Evolutionary conservation across 2,113 vertebrate species (phyloP).

Genomic region (Naja naja): DNA sequence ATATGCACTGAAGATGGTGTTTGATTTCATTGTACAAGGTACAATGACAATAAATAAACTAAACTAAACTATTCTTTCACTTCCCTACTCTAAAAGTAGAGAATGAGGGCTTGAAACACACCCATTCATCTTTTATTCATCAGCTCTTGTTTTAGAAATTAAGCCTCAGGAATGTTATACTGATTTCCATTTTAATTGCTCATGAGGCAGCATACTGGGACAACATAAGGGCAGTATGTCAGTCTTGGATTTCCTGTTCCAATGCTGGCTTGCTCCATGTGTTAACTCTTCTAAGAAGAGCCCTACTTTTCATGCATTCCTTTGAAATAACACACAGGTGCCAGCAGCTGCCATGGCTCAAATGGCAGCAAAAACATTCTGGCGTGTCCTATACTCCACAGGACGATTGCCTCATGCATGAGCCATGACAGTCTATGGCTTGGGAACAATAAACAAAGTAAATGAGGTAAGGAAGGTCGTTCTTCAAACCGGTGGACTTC

Average conservation of each 20-base stretch:
- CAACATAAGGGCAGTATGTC: constrained; percentile 48
- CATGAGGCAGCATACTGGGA: not conserved
- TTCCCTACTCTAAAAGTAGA: not conserved
- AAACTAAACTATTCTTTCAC: no score
- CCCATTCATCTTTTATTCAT: not conserved
- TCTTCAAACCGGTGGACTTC: constrained; percentile 47
- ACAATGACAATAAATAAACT: no score
- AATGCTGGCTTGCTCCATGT: constrained; percentile 49
- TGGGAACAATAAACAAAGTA: constrained; percentile 66
- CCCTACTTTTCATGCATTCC: constrained; percentile 47
- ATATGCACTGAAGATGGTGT: no score
- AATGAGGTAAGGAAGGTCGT: constrained; percentile 64
- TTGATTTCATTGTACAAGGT: no score
- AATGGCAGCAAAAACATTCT: constrained; percentile 58
- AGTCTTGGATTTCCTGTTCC: constrained; percentile 53
- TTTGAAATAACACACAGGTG: constrained; percentile 23
- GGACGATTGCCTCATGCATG: constrained; percentile 46
- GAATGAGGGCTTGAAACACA: not conserved
- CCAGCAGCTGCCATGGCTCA: constrained; percentile 56
- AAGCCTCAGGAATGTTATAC: not conserved
- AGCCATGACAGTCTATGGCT: constrained; percentile 37
- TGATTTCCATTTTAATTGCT: not conserved
- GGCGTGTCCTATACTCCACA: constrained; percentile 24
- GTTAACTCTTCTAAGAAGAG: constrained; percentile 53
- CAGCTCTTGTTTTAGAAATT: not conserved